Evolutionary conservation across 1,140 invertebrate species (phyloP), one percentile per base, ranked within the genome.

Genomic region (Tetramorium simillimum): DNA sequence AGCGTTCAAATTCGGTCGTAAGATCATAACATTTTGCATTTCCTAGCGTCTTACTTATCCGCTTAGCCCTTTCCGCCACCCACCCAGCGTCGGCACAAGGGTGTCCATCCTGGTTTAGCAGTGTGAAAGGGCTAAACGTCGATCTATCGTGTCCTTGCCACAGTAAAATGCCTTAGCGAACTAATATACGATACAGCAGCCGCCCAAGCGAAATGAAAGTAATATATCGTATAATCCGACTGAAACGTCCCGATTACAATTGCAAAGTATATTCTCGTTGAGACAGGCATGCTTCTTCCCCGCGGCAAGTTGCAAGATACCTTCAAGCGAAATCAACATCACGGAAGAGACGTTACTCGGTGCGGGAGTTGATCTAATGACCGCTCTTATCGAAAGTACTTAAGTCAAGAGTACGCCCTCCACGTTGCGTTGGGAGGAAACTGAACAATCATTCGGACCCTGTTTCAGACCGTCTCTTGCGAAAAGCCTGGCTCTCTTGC

Each of bases 121-220:
- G 10, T 24, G 33, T 24, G 18, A 56, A 72, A 85, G 40, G 49
- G 67, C 43, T 85, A 40, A 87, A 76, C 56, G 56, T 40, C 37
- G n/a, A 80, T 72, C 37, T 33, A 69, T 77, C 28, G 51, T 78
- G 46, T 88, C 43, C 28, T 75, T 86, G 81, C 76, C 51, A 88
- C 76, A 86, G 69, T 63, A 72, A 72, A 65, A 85, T 89, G 87
- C 87, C 73, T 89, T 90, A 89, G 89, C 89, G 37, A 87, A 89
- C 72, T 78, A 90, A 89, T 70, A 87, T 77, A 89, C 43, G 76
- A 90, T 81, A 89, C 76, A 90, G 81, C 86, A 88, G 80, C 89
- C 65, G 75, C 67, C 33, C 58, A 87, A 90, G 88, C 89, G 43
- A 86, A 87, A 90, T 77, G 16, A 86, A 91, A 91, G 28, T 78